Conservation (phyloP, 1,140 invertebrate genomes). For the Temnothorax curvispinosus region DNA sequence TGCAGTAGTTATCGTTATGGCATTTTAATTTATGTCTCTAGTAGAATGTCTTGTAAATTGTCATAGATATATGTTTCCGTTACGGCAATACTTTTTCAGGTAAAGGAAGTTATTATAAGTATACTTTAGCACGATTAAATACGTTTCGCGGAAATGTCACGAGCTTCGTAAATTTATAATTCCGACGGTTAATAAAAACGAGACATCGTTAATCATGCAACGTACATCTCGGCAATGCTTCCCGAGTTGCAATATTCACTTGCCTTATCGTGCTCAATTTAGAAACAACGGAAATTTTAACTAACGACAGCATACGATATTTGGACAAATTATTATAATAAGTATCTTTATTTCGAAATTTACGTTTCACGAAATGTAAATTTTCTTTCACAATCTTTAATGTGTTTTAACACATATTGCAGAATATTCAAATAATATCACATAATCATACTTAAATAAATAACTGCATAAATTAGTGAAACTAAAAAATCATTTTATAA, state of each 20-base stretch:
- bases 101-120: neutral
- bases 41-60: neutral
- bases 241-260: slow-evolving; percentile 6
- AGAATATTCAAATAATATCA: neutral
- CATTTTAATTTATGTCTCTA: neutral
- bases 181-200: slow-evolving; percentile 45
- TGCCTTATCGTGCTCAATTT: slow-evolving; percentile 17
- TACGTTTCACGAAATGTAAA: neutral
- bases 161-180: slow-evolving; percentile 43
- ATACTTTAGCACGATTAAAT: neutral
- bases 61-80: neutral
- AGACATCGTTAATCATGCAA: slow-evolving; percentile 38
- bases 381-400: neutral
- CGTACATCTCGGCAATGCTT: slow-evolving; percentile 18
- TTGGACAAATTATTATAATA: neutral
- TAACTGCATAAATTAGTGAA: neutral
- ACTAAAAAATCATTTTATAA: neutral
- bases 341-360: neutral
- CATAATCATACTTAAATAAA: neutral
- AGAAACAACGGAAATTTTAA: slow-evolving; percentile 6
- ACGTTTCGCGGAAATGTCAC: slow-evolving; percentile 36
- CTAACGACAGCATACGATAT: neutral
- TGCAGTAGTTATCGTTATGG: too few species aligned
- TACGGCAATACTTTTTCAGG: neutral
- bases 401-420: neutral